Percentiles rank a stretch among this genome's conserved stretches.
These are phyloP conservation scores for Agapostemon virescens DNA, from an alignment of 2,888 invertebrate genomes.

Conservation along the genomic window DNA sequence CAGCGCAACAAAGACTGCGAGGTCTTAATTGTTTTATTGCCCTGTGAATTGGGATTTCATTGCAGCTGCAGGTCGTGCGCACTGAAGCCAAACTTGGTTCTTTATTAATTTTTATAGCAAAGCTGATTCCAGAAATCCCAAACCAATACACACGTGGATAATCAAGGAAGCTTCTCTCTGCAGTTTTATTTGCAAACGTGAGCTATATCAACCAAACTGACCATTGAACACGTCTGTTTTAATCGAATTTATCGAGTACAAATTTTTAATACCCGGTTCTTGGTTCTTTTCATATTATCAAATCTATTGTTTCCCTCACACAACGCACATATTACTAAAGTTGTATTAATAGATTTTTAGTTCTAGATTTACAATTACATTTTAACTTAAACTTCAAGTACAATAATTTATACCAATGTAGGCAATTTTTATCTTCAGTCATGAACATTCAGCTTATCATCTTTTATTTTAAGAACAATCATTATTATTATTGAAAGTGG, in stretches of 20 bases:
- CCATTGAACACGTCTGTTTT: background rate
- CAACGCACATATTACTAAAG: background rate
- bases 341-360: no score
- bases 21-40: constrained; percentile 1
- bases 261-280: background rate
- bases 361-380: no score
- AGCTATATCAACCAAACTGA: background rate
- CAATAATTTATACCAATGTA: no score
- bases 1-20: background rate
- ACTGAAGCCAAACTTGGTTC: background rate
- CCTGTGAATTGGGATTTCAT: background rate
- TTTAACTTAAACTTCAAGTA: no score
- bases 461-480: no score
- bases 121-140: background rate
- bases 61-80: background rate
- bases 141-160: background rate
- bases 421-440: no score
- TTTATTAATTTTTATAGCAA: constrained; percentile 10
- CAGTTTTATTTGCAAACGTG: background rate
- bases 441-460: no score
- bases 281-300: background rate
- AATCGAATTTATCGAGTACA: background rate
- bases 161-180: background rate
- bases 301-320: background rate
- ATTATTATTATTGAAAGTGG: no score